Evolutionary conservation across 1,140 invertebrate genomes (phyloP).

Genomic region (Drosophila lini): DNA sequence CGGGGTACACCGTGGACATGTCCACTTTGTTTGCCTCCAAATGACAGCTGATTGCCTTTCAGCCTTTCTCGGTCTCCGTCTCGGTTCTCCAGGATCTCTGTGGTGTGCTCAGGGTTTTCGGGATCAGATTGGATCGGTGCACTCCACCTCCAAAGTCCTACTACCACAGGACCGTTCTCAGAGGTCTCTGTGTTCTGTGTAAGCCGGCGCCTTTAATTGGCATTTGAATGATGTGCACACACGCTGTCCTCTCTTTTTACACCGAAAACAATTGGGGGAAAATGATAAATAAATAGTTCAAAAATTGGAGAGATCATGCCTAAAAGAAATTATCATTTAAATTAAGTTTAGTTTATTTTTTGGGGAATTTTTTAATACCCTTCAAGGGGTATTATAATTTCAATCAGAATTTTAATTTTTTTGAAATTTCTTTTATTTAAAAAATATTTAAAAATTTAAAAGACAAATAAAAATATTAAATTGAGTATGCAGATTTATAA

Average conservation of each 20-base stretch:
- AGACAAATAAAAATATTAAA: no score
- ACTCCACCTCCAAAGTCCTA: background rate
- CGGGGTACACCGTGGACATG: conserved; percentile 39
- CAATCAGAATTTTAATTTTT: no score
- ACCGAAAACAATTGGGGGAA: background rate
- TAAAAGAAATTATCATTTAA: no score
- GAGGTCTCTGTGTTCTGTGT: conserved; percentile 64
- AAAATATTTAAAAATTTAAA: no score
- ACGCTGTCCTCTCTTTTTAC: conserved; percentile 35
- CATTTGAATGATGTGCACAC: conserved; percentile 83
- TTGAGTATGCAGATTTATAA: no score
- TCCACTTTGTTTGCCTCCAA: conserved; percentile 82
- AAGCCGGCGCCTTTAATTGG: conserved; percentile 81
- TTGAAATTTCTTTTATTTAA: no score
- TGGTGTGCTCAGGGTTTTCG: conserved; percentile 21
- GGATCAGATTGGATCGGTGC: conserved; percentile 35
- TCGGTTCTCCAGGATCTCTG: conserved; percentile 13
- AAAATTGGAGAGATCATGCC: background rate
- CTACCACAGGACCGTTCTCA: conserved; percentile 53
- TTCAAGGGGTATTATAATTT: no score
- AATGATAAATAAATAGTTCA: background rate
- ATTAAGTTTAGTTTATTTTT: no score
- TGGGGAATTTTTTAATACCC: no score
- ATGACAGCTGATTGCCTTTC: conserved; percentile 79
- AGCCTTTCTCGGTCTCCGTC: conserved; percentile 19